Evolutionary conservation across 2,113 vertebrate species (phyloP).

Genomic region (Oreochromis niloticus): DNA sequence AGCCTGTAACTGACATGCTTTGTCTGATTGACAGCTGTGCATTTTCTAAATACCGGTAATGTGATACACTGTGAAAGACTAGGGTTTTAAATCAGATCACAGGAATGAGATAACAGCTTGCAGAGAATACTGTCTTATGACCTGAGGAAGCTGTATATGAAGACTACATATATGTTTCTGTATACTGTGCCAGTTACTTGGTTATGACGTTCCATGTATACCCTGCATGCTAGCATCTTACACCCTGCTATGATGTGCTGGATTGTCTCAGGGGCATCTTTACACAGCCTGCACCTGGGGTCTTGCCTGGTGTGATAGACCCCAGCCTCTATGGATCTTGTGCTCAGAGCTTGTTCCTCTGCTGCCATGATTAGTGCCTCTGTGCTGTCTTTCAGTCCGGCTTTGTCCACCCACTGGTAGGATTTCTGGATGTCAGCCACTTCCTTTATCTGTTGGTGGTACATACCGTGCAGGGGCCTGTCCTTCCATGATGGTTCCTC

Average conservation of each 20-base stretch:
- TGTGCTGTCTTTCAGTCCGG: background rate
- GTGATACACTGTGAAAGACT: background rate
- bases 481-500: background rate
- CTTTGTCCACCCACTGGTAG: background rate
- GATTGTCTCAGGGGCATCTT: background rate
- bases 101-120: background rate
- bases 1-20: background rate
- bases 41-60: background rate
- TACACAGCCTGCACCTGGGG: background rate
- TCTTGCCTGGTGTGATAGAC: background rate
- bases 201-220: background rate
- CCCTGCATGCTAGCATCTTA: rapidly evolving
- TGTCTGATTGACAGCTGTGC: background rate
- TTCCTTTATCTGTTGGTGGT: rapidly evolving
- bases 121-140: background rate
- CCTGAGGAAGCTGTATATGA: background rate
- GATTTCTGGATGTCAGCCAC: too few species aligned
- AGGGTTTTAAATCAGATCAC: background rate
- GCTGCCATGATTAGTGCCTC: background rate
- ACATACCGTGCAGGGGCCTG: rapidly evolving
- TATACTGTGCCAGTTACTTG: background rate
- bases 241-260: background rate
- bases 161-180: background rate
- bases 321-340: background rate
- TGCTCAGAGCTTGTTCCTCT: too few species aligned